phyloP scores from a whole-genome alignment of 2,888 invertebrate genomes.

The Amiota mariae region DNA sequence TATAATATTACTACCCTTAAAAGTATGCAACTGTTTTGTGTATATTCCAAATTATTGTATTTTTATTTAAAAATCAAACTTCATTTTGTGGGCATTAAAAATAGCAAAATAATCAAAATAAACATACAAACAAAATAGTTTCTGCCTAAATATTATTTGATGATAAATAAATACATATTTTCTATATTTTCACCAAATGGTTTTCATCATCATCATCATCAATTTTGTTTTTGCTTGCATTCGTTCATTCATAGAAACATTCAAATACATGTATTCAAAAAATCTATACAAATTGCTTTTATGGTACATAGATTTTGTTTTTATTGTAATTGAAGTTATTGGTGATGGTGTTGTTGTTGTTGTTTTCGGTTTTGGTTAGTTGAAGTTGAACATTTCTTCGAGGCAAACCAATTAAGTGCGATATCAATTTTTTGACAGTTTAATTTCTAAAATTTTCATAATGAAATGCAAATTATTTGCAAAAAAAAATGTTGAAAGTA shows the following conservation, averaged over 20 bases:
- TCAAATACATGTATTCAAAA: not conserved
- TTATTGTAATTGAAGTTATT: no score
- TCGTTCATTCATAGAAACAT: no score
- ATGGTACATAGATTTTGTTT: not conserved
- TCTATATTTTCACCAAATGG: not conserved
- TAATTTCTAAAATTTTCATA: conserved; percentile 25
- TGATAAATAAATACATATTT: not conserved
- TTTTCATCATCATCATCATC: not conserved
- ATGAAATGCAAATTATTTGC: conserved; percentile 25
- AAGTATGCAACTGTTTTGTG: no score
- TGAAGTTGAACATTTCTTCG: not conserved
- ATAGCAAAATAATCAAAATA: not conserved
- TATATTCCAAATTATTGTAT: no score
- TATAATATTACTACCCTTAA: no score
- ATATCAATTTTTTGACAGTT: conserved; percentile 21
- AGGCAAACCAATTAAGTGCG: conserved; percentile 22
- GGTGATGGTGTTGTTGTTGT: not conserved
- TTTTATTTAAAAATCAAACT: not conserved
- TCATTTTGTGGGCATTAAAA: not conserved
- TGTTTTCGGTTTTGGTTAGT: not conserved
- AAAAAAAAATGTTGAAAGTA: not conserved
- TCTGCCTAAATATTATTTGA: not conserved
- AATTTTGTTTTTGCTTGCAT: no score
- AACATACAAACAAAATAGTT: not conserved
- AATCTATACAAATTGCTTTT: conserved; percentile 20